phyloP scores from a whole-genome alignment of 2,888 invertebrate genomes.

The Microplitis manilae region DNA sequence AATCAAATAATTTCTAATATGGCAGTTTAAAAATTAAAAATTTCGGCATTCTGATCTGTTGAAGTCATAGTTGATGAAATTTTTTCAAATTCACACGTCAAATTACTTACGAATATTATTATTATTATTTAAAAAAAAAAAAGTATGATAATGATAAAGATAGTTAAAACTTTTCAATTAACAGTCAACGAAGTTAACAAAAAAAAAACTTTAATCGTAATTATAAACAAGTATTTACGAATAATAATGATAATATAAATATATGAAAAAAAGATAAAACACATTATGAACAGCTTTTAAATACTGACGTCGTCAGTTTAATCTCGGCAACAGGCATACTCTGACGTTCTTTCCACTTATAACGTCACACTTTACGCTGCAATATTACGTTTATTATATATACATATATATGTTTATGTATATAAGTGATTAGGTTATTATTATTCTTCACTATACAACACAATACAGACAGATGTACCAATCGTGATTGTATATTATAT shows the following conservation, averaged over 20 bases:
- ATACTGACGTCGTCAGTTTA: not conserved
- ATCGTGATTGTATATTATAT: not conserved
- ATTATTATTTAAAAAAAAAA: too few species aligned
- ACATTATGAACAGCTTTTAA: not conserved
- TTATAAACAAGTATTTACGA: not conserved
- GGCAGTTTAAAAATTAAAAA: too few species aligned
- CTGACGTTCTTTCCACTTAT: not conserved
- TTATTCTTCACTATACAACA: not conserved
- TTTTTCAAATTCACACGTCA: too few species aligned
- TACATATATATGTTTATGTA: too few species aligned
- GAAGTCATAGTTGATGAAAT: too few species aligned
- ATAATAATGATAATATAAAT: not conserved
- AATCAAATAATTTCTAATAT: too few species aligned
- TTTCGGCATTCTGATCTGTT: too few species aligned
- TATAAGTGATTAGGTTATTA: not conserved
- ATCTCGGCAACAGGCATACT: not conserved
- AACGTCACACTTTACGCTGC: not conserved
- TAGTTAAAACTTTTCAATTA: too few species aligned
- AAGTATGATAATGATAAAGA: too few species aligned
- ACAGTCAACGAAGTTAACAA: too few species aligned
- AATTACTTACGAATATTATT: too few species aligned
- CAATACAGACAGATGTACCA: not conserved
- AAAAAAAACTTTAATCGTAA: too few species aligned
- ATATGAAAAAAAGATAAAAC: not conserved
- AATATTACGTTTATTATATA: not conserved